Evolutionary conservation across 1,140 invertebrate species (phyloP), one percentile per base, ranked within the genome.

Genomic region (Drosophila ogumai): DNA sequence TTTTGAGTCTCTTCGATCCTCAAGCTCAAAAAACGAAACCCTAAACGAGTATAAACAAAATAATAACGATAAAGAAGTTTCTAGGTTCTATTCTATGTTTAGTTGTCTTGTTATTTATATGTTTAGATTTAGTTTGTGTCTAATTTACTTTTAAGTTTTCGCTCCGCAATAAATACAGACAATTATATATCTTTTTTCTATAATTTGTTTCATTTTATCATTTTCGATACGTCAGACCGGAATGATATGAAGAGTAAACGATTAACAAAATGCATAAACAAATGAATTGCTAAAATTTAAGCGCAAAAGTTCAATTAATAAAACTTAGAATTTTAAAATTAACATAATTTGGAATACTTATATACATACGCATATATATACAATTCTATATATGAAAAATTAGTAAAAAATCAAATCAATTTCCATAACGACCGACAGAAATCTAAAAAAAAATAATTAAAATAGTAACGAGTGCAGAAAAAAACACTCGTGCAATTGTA

Each of bases 241-340:
- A 49, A 44, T 46, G n/a, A 60, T 50, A 78, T 44, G 36, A 64
- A 64, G 55, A 38, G 22, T 54, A 63, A 57, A 41, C 47, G 47
- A 50, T 40, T 17, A 47, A 79, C 28, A 28, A 67, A 71, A 68
- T 54, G 32, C 50, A 54, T 54, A 55, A 61, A 46, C 55, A 67
- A 79, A 79, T 43, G 32, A 79, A 79, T 60, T 79, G 75, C 68
- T 79, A 73, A 38, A 73, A 74, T 67, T 90, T 81, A 90, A 90
- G 85, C 85, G 81, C 85, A 90, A 79, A 80, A 88, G 85, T 90
- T 90, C 85, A 90, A 90, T 90, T 90, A 90, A 90, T 90, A 85
- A 59, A 90, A 79, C 75, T 90, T 90, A 90, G 85, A 85, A 79
- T 90, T 90, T 90, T 88, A 88, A 88, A 71, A 78, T 78, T 63